phyloP scores from a whole-genome alignment of 2,797 vertebrate genomes.

The Lutjanus campechanus region DNA sequence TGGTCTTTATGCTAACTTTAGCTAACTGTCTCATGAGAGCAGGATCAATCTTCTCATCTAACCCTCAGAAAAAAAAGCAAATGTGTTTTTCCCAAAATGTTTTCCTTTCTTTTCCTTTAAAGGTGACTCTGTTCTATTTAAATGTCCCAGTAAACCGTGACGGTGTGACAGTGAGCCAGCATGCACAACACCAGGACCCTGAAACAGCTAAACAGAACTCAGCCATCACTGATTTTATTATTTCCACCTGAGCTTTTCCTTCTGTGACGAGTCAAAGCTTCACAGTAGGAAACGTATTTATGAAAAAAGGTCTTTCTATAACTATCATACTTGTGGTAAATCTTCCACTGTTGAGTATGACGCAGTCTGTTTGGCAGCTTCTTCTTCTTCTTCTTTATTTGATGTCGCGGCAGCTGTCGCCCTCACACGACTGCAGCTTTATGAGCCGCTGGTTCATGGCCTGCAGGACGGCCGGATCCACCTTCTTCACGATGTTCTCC shows the following conservation, averaged over 20 bases:
- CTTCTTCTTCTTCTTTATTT: conserved; percentile 6
- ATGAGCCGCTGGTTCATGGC: conserved; percentile 89
- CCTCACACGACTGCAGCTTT: conserved; percentile 85
- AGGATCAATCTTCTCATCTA: not conserved
- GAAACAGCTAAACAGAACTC: conserved; percentile 10
- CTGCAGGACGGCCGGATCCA: conserved; percentile 85
- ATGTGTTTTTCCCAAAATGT: not conserved
- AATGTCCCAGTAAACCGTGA: conserved; percentile 8
- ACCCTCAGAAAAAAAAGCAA: not conserved
- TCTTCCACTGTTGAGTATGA: not conserved
- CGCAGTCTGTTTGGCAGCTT: not conserved
- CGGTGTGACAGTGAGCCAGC: conserved; percentile 14
- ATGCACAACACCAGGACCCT: not conserved
- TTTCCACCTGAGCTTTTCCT: not conserved
- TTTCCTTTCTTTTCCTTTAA: not conserved
- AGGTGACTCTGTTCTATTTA: not conserved
- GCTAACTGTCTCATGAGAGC: too few relatives aligned
- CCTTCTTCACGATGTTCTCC: conserved; percentile 88
- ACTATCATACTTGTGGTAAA: not conserved
- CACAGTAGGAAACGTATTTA: not conserved
- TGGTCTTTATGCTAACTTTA: not conserved
- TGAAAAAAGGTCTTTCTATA: not conserved
- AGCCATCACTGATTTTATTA: not conserved
- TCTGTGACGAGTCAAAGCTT: not conserved
- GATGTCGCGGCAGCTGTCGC: conserved; percentile 75